These are phyloP conservation scores for Caenorhabditis sp. DNA, from an alignment of 2,888 invertebrate genomes.

Conservation along the genomic window DNA sequence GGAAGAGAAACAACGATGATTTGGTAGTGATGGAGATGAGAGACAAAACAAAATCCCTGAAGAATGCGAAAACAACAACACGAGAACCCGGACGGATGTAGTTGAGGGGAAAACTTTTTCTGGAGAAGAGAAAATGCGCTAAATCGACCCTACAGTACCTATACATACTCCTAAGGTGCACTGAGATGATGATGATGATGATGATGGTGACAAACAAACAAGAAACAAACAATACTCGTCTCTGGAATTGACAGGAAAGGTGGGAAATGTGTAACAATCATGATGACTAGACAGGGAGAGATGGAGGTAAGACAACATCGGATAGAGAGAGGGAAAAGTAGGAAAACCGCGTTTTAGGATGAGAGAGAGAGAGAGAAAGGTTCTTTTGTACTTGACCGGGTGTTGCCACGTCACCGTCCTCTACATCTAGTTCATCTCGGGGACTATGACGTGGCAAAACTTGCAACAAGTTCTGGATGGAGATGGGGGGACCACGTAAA, in stretches of 20 bases:
- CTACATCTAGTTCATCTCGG: not conserved
- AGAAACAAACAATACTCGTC: conserved; percentile 23
- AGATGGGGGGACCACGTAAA: conserved; percentile 45
- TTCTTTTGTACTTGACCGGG: conserved; percentile 37
- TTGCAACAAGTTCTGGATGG: conserved; percentile 24
- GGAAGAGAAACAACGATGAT: conserved; percentile 40
- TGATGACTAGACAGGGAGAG: conserved; percentile 8
- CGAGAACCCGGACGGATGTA: not conserved
- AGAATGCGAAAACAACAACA: conserved; percentile 31
- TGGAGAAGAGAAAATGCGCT: conserved; percentile 44
- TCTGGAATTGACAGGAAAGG: conserved; percentile 3
- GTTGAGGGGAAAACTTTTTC: conserved; percentile 27
- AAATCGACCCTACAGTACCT: not conserved
- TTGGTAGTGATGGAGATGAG: conserved; percentile 19
- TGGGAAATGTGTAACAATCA: conserved; percentile 40
- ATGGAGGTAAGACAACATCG: conserved; percentile 17
- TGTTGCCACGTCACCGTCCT: conserved; percentile 34
- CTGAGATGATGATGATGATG: not conserved
- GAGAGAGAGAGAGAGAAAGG: no score
- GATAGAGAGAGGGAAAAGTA: conserved; percentile 21
- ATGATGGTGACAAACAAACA: not conserved
- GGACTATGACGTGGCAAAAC: conserved; percentile 26
- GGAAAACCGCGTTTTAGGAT: conserved; percentile 30
- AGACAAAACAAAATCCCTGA: conserved; percentile 40
- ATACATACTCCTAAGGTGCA: not conserved